phyloP scores from a whole-genome alignment of 1,140 invertebrate species.

The Rhopalosiphum maidis region DNA sequence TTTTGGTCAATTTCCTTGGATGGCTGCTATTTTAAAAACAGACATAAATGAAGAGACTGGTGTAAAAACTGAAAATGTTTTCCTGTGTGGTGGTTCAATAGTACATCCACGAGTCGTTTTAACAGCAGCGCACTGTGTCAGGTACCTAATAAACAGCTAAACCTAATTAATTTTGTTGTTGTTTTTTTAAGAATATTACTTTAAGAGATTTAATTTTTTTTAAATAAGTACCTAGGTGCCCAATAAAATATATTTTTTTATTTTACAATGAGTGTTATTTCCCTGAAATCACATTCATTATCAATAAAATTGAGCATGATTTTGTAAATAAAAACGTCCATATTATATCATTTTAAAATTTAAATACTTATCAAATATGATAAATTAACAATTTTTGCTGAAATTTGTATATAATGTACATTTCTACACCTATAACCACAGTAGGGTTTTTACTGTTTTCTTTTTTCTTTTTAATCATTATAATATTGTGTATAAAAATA shows the following conservation, averaged over 20 bases:
- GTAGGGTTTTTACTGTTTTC: background rate
- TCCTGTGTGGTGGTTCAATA: conserved; percentile 77
- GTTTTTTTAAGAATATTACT: background rate
- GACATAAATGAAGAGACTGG: conserved; percentile 65
- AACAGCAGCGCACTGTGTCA: conserved; percentile 73
- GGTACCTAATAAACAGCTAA: background rate
- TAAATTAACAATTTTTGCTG: background rate
- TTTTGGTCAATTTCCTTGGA: conserved; percentile 66
- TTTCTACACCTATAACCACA: no score
- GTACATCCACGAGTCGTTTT: conserved; percentile 75
- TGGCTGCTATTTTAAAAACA: conserved; percentile 75
- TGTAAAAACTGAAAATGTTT: conserved; percentile 69
- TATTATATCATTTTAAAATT: no score
- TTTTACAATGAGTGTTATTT: background rate
- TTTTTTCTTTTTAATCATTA: no score
- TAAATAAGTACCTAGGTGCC: no score
- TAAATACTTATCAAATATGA: no score
- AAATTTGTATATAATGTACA: background rate
- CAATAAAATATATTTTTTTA: no score
- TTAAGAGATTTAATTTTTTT: background rate
- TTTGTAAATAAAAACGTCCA: background rate
- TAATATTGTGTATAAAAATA: no score
- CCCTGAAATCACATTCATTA: background rate
- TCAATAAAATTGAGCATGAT: background rate
- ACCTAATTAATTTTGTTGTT: background rate